Percentiles rank a stretch among this genome's conserved stretches.
Evolutionary conservation across 2,113 vertebrate species (phyloP).

Genomic region (Alaudala cheleensis): DNA sequence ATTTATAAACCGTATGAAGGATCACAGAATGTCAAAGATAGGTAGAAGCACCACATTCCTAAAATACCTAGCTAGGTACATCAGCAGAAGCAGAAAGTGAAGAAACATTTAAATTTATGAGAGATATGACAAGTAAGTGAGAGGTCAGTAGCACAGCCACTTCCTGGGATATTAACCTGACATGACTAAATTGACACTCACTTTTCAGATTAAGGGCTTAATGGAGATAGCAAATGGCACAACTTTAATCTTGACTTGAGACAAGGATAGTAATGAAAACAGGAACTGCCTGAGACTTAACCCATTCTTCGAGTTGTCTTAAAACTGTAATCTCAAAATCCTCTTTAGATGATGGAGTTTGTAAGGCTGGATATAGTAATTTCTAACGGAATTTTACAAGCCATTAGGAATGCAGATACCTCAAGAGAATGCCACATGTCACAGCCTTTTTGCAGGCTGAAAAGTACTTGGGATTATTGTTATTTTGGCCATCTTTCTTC

Average conservation of each 20-base stretch:
- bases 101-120: not conserved
- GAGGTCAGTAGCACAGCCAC: not conserved
- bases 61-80: not conserved
- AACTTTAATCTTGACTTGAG: conserved; percentile 19
- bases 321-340: conserved; percentile 61
- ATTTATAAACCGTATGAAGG: not conserved
- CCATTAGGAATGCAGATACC: conserved; percentile 1
- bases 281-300: conserved; percentile 22
- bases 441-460: not conserved
- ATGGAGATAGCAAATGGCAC: conserved; percentile 19
- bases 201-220: conserved; percentile 38
- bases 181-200: not conserved
- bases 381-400: conserved; percentile 41
- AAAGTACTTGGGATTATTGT: conserved; percentile 18
- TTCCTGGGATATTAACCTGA: not conserved
- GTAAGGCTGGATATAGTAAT: conserved; percentile 20
- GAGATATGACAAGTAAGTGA: not conserved
- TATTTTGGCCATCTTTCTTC: not conserved
- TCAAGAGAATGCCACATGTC: conserved; percentile 16
- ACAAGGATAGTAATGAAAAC: conserved; percentile 31
- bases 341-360: conserved; percentile 35
- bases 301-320: conserved; percentile 51
- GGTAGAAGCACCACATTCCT: not conserved
- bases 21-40: not conserved
- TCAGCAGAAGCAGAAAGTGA: not conserved